Evolutionary conservation across 2,113 vertebrate species (phyloP), one percentile per base, ranked within the genome.

Genomic region (Microtus pennsylvanicus): DNA sequence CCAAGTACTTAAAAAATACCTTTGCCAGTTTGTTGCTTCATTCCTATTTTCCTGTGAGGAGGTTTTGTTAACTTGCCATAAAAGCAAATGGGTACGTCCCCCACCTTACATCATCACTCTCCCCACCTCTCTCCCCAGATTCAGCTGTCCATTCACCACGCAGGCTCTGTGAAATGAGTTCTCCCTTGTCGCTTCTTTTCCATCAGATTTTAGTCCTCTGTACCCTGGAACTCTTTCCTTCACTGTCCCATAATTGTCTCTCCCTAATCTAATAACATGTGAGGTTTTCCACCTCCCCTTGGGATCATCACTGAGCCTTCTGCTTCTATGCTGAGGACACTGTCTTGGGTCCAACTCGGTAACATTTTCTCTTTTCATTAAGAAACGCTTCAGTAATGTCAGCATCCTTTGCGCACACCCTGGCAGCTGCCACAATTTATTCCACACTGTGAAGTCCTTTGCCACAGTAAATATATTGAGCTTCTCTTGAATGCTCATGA

Each of bases 381-480:
- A 58, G 90, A 65, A 45, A 45, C 19, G 10, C 52, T 81, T 81
- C 10, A 58, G 21, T 24, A 38, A 22, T 74, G 61, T 69, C 16
- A 78, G 38, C 70, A 80, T 87, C 14, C n/a, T 94, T 93, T 2
- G 14, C 28, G 83, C 26, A 80, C 8, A 61, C 61, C 11, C 22
- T 94, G 78, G 80, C 67, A 89, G 52, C 65, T 81, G 14, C 72
- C 86, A 81, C n/a, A 76, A 19, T 82, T 88, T 58, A 86, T 93
- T 92, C n/a, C 75, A 3, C 70, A 26, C 78, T 87, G 55, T 80
- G 17, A 83, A 28, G 70, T 70, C 91, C 42, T 81, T 30, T 87
- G 55, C 55, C 47, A 3, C 17, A 74, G 69, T 94, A 85, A 10
- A 67, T 50, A 65, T 19, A 81, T 75, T 21, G 28, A 72, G 3